Percentiles rank a stretch among this genome's conserved stretches.
Evolutionary conservation across 2,113 vertebrate genomes (phyloP).

Genomic region (Xiphorhynchus elegans): DNA sequence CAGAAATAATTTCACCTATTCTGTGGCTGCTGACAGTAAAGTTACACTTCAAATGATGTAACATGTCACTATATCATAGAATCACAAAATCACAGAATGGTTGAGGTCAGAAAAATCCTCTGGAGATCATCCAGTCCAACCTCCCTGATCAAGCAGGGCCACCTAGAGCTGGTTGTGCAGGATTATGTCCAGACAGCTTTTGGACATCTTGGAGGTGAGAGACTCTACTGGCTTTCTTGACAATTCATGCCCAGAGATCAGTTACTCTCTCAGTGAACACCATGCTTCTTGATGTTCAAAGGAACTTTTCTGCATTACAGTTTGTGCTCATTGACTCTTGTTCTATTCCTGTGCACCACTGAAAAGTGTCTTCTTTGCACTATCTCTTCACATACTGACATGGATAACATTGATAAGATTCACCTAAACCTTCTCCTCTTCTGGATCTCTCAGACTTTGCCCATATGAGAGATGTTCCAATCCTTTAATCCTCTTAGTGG

Average conservation of each 20-base stretch:
- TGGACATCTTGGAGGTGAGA: background rate
- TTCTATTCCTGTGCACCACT: background rate
- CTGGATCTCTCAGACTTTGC: background rate
- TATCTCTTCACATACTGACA: background rate
- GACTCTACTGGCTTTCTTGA: background rate
- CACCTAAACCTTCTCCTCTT: background rate
- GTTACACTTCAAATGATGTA: background rate
- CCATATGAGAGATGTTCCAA: background rate
- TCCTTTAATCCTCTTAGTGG: background rate
- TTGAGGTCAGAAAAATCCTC: background rate
- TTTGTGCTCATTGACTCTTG: background rate
- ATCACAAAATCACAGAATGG: background rate
- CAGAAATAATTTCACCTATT: background rate
- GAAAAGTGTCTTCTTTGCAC: background rate
- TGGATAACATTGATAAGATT: background rate
- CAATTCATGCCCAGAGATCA: background rate
- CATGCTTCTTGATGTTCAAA: background rate
- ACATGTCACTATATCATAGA: background rate
- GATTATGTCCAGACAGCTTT: background rate
- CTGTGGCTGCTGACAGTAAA: background rate
- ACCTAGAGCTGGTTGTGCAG: background rate
- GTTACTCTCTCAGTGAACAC: background rate
- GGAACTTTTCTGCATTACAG: background rate
- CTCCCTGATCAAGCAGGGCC: background rate
- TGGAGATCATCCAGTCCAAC: background rate